Conservation (phyloP, 2,888 invertebrate species). For the Trypoxylon attenuatum region DNA sequence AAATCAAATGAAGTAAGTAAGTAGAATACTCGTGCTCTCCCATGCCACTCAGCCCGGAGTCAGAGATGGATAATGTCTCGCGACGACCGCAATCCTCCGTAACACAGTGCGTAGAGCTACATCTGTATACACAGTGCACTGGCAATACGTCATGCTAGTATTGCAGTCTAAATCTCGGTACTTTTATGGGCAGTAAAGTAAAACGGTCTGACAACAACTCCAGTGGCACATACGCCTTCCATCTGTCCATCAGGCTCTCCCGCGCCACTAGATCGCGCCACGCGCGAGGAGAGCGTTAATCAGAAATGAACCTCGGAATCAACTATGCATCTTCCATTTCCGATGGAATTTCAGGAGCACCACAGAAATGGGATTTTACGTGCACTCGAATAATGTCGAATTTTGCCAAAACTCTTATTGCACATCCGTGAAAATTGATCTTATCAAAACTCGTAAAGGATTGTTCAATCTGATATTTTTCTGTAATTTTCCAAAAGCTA, state of each 20-base stretch:
- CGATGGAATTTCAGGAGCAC: too few species aligned
- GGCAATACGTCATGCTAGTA: slow-evolving; percentile 71
- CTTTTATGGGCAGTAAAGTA: slow-evolving; percentile 74
- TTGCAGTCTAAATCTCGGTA: slow-evolving; percentile 73
- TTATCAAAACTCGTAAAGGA: too few species aligned
- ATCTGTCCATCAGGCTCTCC: slow-evolving; percentile 43
- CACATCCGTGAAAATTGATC: too few species aligned
- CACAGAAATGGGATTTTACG: too few species aligned
- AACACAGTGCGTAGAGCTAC: neutral
- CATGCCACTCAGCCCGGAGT: slow-evolving; percentile 25
- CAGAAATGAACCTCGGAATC: slow-evolving; percentile 15
- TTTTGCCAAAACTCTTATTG: too few species aligned
- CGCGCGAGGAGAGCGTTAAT: slow-evolving; percentile 34
- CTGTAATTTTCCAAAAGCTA: too few species aligned
- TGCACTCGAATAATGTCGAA: too few species aligned
- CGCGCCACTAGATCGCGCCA: slow-evolving; percentile 39
- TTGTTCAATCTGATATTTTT: too few species aligned
- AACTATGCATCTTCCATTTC: too few species aligned
- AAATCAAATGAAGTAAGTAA: too few species aligned
- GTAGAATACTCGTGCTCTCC: too few species aligned
- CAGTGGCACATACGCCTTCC: slow-evolving; percentile 51
- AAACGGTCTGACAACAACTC: slow-evolving; percentile 73
- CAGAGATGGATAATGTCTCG: slow-evolving; percentile 44
- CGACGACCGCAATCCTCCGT: slow-evolving; percentile 26
- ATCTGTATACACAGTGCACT: slow-evolving; percentile 14